Evolutionary conservation across 2,113 vertebrate species (phyloP).

Genomic region (Tachuris rubrigastra): DNA sequence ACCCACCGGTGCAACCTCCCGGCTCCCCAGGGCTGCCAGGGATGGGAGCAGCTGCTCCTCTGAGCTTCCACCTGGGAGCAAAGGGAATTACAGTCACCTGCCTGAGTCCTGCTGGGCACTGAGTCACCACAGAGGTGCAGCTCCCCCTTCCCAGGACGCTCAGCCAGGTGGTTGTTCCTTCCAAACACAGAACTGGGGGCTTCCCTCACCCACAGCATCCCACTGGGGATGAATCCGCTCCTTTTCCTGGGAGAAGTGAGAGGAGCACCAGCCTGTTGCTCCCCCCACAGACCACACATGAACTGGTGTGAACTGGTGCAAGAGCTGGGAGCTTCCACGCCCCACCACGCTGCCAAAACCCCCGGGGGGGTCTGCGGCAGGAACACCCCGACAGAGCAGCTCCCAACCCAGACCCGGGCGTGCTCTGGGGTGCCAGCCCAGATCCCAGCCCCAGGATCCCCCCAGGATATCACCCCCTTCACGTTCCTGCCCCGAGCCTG

Average conservation of each 20-base stretch:
- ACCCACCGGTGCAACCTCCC: not conserved
- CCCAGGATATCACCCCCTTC: not conserved
- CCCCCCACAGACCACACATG: not conserved
- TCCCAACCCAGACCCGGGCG: not conserved
- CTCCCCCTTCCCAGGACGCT: not conserved
- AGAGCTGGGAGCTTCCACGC: too few relatives aligned
- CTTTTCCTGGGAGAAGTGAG: not conserved
- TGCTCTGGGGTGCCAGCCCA: not conserved
- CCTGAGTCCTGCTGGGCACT: not conserved
- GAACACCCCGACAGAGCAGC: too few relatives aligned
- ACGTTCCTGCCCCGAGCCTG: not conserved
- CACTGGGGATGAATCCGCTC: fast-evolving
- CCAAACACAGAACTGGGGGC: not conserved
- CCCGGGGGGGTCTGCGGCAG: too few relatives aligned
- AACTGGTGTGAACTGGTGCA: too few relatives aligned
- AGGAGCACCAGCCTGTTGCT: not conserved
- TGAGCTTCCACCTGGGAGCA: not conserved
- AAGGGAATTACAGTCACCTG: fast-evolving
- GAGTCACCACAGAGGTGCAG: fast-evolving
- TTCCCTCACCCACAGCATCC: not conserved
- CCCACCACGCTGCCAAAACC: not conserved
- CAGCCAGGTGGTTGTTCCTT: not conserved
- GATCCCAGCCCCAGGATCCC: not conserved
- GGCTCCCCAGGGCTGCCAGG: not conserved
- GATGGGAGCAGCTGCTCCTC: not conserved